Evolutionary conservation across 1,140 invertebrate species (phyloP).

Genomic region (Pantala flavescens): DNA sequence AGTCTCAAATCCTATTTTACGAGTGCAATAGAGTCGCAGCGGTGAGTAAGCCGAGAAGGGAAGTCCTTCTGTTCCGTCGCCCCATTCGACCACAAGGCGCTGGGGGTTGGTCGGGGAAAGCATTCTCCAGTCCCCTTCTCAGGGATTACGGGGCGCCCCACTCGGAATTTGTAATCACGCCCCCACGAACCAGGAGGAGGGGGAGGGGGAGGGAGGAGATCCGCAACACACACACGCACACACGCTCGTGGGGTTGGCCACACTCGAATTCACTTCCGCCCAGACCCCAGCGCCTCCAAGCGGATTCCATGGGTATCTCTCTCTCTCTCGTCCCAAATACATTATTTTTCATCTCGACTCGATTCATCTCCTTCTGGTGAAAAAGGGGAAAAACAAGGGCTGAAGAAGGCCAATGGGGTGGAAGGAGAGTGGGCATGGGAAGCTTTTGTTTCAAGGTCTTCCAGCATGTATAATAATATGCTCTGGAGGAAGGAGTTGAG

Average conservation of each 20-base stretch:
- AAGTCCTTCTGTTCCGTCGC: not conserved
- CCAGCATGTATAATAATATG: no score
- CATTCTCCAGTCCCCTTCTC: not conserved
- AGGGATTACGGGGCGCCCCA: not conserved
- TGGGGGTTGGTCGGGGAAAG: not conserved
- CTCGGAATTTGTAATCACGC: constrained; percentile 1
- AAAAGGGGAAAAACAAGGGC: no score
- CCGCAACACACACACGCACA: not conserved
- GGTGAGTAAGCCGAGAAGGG: constrained; percentile 2
- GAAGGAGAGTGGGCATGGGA: not conserved
- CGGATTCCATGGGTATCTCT: not conserved
- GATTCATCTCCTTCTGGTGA: not conserved
- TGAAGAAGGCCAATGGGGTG: not conserved
- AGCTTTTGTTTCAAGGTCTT: no score
- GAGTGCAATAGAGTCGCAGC: constrained; percentile 3
- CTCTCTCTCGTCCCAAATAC: not conserved
- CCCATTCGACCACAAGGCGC: not conserved
- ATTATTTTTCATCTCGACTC: not conserved
- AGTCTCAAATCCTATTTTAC: constrained; percentile 4
- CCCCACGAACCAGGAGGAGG: not conserved
- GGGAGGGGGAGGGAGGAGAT: not conserved
- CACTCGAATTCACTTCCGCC: not conserved
- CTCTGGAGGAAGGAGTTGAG: no score
- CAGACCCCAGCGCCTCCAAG: not conserved
- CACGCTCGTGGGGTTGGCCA: not conserved